Base-by-base conservation (phyloP, 2,113 vertebrate genomes). In the Elaphurus davidianus region DNA sequence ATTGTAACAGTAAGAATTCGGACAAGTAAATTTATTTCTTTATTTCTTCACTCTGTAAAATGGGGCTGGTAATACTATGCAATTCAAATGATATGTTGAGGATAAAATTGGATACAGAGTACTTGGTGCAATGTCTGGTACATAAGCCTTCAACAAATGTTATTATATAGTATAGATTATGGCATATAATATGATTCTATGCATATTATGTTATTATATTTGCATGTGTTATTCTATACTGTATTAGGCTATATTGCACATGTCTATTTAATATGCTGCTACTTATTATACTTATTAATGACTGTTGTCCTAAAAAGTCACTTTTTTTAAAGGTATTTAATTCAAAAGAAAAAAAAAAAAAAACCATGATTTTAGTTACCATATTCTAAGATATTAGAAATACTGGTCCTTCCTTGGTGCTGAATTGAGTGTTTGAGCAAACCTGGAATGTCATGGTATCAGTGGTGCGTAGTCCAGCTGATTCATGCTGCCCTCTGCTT, bases 31-130 rank as follows among this genome's bases (percentile, higher is more conserved):
- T 88, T 93, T 50, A 79, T 55, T 84, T 89, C 1, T 95, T 54
- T 47, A 93, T 36, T 97, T 67, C 27, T 60, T 92, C 14, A 64
- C 67, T 87, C 64, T 91, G 8, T 40, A 90, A 97, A 96, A 82
- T 82, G 27, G 4, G 16, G 2, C 43, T 78, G 1, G 19, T 60
- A 89, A 81, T 50, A 81, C 0, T 23, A 71, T 12, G 7, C 67
- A 89, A 14, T 85, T 94, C 17, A 85, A 57, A 50, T 40, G 15
- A 92, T 88, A 94, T 85, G 33, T 17, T 87, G 71, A 94, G 12
- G 15, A 52, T 83, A n/a, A 87, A 83, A 28, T 60, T 90, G 27
- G 5, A 28, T 79, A 33, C 5, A 55, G 62, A 79, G n/a, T 62
- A 55, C 28, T 67, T 55, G 10, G 17, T 11, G 0, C 36, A 59